Percentiles rank a stretch among this genome's conserved stretches.
Conservation (phyloP, 1,140 invertebrate genomes). For the Drosophila sp. region DNA sequence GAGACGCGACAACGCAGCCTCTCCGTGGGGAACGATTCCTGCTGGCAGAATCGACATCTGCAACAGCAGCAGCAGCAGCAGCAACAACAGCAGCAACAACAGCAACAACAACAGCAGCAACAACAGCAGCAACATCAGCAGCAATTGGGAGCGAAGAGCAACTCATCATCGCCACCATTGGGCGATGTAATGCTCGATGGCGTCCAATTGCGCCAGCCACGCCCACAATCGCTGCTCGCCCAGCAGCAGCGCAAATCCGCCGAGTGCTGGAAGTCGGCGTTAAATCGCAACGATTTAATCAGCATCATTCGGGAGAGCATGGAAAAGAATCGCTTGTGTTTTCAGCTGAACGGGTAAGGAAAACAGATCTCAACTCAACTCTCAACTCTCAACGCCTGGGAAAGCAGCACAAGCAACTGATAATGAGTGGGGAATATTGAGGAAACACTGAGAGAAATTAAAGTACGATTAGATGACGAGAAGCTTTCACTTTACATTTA, state of each 20-base stretch:
- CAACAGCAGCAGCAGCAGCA: slow-evolving; percentile 52
- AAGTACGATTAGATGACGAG: background rate
- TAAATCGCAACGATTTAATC: slow-evolving; percentile 92
- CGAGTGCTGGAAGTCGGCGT: slow-evolving; percentile 86
- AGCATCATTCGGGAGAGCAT: slow-evolving; percentile 95
- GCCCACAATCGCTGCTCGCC: slow-evolving; percentile 59
- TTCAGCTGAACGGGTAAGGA: slow-evolving; percentile 90
- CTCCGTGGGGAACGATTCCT: slow-evolving; percentile 82
- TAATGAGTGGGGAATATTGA: slow-evolving; percentile 3
- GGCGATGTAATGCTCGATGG: slow-evolving; percentile 75
- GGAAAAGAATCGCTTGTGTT: slow-evolving; percentile 95
- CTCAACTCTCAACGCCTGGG: background rate
- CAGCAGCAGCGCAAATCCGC: slow-evolving; percentile 76
- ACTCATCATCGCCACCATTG: slow-evolving; percentile 57
- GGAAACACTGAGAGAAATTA: background rate
- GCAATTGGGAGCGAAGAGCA: slow-evolving; percentile 52
- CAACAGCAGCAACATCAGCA: background rate
- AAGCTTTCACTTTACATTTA: background rate
- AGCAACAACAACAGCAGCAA: slow-evolving; percentile 39
- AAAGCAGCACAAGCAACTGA: background rate
- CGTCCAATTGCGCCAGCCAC: slow-evolving; percentile 77
- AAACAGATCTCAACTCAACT: slow-evolving; percentile 1
- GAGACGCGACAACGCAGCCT: slow-evolving; percentile 81
- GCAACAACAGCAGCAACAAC: slow-evolving; percentile 34
- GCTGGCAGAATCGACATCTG: slow-evolving; percentile 75